Percentiles rank a stretch among this genome's conserved stretches.
These are phyloP conservation scores for Chloropsis cyanopogon DNA, from an alignment of 2,113 vertebrate species.

Conservation along the genomic window DNA sequence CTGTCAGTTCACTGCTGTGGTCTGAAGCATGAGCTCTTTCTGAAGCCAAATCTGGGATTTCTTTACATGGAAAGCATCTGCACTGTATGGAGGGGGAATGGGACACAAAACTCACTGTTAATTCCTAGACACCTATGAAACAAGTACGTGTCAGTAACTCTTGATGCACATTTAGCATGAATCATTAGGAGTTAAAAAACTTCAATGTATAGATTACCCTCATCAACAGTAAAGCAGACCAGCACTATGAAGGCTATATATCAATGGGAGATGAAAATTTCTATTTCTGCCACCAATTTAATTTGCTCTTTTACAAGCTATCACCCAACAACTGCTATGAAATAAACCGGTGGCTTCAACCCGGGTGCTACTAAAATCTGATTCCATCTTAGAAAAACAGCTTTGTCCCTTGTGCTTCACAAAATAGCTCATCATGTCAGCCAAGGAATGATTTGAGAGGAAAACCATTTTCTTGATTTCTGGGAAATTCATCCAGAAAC, in stretches of 20 bases:
- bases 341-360: background rate
- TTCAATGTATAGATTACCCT: background rate
- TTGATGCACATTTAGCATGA: background rate
- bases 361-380: background rate
- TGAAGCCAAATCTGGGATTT: background rate
- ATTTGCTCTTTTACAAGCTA: background rate
- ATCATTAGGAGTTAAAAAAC: background rate
- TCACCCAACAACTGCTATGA: background rate
- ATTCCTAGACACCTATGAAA: background rate
- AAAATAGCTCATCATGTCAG: background rate
- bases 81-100: background rate
- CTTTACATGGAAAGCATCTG: background rate
- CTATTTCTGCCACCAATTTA: background rate
- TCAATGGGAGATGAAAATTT: background rate
- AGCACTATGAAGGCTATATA: rapidly evolving
- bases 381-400: background rate
- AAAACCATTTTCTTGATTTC: background rate
- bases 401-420: background rate
- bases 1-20: background rate
- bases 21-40: background rate
- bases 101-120: background rate
- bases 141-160: background rate
- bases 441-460: background rate
- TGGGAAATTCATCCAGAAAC: background rate
- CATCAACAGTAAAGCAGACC: background rate